Conservation (phyloP, 2,888 invertebrate genomes). For the Caenorhabditis wallacei region DNA sequence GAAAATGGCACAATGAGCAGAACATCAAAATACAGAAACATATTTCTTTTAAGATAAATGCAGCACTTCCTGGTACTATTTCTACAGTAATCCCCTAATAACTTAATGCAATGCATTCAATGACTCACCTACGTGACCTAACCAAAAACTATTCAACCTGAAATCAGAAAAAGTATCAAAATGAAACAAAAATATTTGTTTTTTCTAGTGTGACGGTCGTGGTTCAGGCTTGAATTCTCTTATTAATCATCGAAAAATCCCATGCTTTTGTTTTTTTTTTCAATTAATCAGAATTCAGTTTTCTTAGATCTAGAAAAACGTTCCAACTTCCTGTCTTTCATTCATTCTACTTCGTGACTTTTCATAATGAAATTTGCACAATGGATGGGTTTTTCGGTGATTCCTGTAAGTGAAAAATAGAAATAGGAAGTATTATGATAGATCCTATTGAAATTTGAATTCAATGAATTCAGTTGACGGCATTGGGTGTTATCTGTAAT, state of each 20-base stretch:
- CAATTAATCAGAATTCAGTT: background rate
- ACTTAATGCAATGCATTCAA: too few relatives aligned
- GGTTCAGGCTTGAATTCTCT: background rate
- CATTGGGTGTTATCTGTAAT: conserved; percentile 30
- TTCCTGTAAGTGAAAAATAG: conserved; percentile 23
- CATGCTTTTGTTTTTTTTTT: conserved; percentile 5
- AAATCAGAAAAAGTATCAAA: background rate
- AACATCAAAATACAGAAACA: background rate
- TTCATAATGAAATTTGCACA: conserved; percentile 21
- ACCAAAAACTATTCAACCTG: background rate
- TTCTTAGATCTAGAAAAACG: background rate
- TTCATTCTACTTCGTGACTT: background rate
- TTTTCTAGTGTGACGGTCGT: background rate
- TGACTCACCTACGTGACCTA: too few relatives aligned
- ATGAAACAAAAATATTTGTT: background rate
- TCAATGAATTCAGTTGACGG: conserved; percentile 15
- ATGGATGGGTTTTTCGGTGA: conserved; percentile 15
- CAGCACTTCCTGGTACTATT: too few relatives aligned
- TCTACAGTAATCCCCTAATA: too few relatives aligned
- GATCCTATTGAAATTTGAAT: too few relatives aligned
- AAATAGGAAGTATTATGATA: background rate
- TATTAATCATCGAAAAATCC: background rate
- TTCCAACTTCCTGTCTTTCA: background rate
- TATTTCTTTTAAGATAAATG: too few relatives aligned
- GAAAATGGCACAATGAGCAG: too few relatives aligned